Evolutionary conservation across 2,797 vertebrate species (phyloP), one percentile per base, ranked within the genome.

Genomic region (Todus mexicanus): DNA sequence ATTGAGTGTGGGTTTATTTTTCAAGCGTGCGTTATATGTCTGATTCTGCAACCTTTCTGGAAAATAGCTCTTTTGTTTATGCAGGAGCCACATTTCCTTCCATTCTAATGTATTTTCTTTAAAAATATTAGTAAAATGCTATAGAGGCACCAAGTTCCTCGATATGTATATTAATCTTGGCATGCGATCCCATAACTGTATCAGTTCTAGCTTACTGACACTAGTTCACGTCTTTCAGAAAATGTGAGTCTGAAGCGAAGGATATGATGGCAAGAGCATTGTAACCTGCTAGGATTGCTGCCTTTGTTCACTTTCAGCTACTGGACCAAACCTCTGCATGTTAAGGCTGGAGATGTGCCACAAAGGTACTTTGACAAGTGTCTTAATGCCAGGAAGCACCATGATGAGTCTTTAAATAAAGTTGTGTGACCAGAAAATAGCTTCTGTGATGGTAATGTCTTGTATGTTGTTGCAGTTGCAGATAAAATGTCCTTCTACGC

Each of bases 1-100:
- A 21, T 89, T 94, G 92, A 95, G 48, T 38, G n/a, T 85, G 45
- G 50, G 87, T 91, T 96, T 94, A 76, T 89, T 95, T 96, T 93
- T 89, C 75, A 84, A 70, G 75, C 40, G 0, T 75, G 54, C 1
- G 6, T 50, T 84, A 47, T 79, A 53, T 53, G 69, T 79, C 82
- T 92, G 66, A 76, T 91, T 95, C 74, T 81, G 42, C 87, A 94
- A 59, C 54, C 53, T 71, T 82, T 74, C 90, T 74, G 60, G 82
- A 81, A 92, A 96, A 93, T 53, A 81, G 56, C 54, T 74, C 60
- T 77, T 78, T 68, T 94, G 56, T 94, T 93, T 94, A 65, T 87
- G 57, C 61, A 94, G 72, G 86, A 89, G 37, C 53, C 48, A 87
- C 45, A 27, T 94, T 95, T 96, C 86, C 81, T 94, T 90, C 86